Base-by-base conservation (phyloP, 2,797 vertebrate genomes). In the Ctenopoma kingsleyae region DNA sequence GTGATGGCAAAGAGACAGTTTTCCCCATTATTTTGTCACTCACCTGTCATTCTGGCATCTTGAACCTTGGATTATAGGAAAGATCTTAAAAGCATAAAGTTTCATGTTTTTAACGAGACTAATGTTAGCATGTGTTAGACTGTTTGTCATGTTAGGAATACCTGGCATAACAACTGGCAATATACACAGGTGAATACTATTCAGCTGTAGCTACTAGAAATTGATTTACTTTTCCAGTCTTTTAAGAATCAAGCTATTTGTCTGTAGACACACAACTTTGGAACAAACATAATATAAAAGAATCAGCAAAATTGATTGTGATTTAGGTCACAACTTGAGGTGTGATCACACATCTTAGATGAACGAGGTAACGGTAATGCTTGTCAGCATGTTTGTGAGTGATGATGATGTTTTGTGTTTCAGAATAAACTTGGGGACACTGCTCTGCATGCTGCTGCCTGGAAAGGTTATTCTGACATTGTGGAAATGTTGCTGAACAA, bases 351-450 rank as follows among this genome's bases (percentile, higher is more conserved):
- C 19, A 23, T 41, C 7, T 32, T 16, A 20, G 53, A 54, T 56
- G 12, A 19, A 8, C 5, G 10, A 11, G 22, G 9, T 40, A 13
- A 10, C 23, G 7, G 15, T 19, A 2, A 41, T 25, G 20, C 7
- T 35, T 17, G 8, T 38, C 38, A 30, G 6, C 20, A 0, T 17
- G 19, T 58, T 44, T 61, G 43, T 52, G 27, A 7, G 36, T 58
- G 51, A 65, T 47, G 27, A 23, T 46, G 12, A 38, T 50, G 30
- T 44, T 77, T 78, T 87, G 56, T 83, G 40, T 80, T 89, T 59
- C 80, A 99, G 98, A 99, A 99, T 94, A 99, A 99, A 93, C 91
- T 99, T 67, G 98, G 98, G 71, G 98, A 99, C 91, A 98, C 98
- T 3, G 76, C 93, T 82, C 92, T 99, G 84, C 98, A 99, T n/a